Evolutionary conservation across 2,797 vertebrate genomes (phyloP).

Genomic region (Onychomys leucogaster): DNA sequence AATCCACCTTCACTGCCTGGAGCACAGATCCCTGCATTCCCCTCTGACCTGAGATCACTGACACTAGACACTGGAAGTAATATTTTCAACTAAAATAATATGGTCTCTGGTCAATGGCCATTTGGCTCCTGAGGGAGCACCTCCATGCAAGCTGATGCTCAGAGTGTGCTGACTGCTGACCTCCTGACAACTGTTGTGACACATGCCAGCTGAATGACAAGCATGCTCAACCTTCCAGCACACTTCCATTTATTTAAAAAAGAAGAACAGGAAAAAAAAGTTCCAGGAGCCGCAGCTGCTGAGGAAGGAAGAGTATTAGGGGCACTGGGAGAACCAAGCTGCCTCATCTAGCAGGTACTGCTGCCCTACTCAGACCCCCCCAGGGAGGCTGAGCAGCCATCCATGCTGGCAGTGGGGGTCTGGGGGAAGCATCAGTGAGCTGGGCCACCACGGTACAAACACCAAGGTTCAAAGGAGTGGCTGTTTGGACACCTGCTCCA

Average conservation of each 20-base stretch:
- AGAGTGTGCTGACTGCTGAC: too few species aligned
- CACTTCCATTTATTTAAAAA: too few species aligned
- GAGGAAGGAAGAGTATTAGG: conserved; percentile 77
- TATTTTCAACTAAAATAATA: conserved; percentile 87
- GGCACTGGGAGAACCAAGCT: conserved; percentile 86
- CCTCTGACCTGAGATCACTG: conserved; percentile 73
- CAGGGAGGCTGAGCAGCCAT: conserved; percentile 88
- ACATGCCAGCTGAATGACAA: too few species aligned
- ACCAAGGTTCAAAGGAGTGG: conserved; percentile 79
- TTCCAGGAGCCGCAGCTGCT: conserved; percentile 82
- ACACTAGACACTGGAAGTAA: conserved; percentile 79
- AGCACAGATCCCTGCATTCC: neutral
- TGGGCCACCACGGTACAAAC: conserved; percentile 84
- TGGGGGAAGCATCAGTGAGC: too few species aligned
- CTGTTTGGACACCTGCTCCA: conserved; percentile 84
- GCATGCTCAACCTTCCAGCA: too few species aligned
- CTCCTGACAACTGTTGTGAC: too few species aligned
- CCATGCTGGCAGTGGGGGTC: conserved; percentile 83
- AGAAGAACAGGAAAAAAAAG: neutral
- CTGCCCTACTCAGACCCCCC: conserved; percentile 85
- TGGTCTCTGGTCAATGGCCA: too few species aligned
- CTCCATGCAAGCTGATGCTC: too few species aligned
- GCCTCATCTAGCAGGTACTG: conserved; percentile 85
- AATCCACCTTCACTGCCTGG: neutral
- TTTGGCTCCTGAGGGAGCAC: too few species aligned